Conservation (phyloP, 2,888 invertebrate species). For the Dicyrtomina minuta region DNA sequence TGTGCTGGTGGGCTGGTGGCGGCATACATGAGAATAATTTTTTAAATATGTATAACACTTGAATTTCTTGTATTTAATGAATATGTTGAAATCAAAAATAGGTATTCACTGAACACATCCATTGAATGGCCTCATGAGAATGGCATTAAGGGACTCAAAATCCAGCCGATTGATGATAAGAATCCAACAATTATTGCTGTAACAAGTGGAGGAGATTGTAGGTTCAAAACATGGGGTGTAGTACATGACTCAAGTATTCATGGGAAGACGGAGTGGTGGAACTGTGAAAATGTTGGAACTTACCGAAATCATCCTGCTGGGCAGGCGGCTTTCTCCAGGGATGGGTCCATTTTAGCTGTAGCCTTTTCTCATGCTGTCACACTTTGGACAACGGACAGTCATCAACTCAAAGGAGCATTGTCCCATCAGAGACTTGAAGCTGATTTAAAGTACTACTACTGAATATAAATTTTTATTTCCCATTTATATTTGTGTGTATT, state of each 20-base stretch:
- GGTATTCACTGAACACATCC: conserved; percentile 69
- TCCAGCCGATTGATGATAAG: conserved; percentile 60
- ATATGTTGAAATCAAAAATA: no score
- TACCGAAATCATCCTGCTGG: conserved; percentile 65
- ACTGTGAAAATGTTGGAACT: conserved; percentile 64
- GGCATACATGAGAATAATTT: no score
- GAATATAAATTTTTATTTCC: conserved; percentile 21
- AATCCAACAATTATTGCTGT: conserved; percentile 61
- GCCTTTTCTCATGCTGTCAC: conserved; percentile 69
- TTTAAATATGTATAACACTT: no score
- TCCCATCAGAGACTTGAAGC: conserved; percentile 57
- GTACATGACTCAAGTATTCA: conserved; percentile 61
- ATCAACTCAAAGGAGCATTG: conserved; percentile 64
- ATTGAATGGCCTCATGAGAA: conserved; percentile 72
- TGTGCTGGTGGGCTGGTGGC: no score
- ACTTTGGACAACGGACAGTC: conserved; percentile 67
- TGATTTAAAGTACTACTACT: conserved; percentile 57
- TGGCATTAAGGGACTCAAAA: conserved; percentile 63
- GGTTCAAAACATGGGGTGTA: conserved; percentile 72
- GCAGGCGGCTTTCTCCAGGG: conserved; percentile 68
- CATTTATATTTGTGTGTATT: background rate
- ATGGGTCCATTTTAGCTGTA: conserved; percentile 74
- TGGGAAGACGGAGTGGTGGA: conserved; percentile 67
- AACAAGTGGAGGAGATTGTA: conserved; percentile 68
- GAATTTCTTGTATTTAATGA: no score